Evolutionary conservation across 2,797 vertebrate genomes (phyloP), one percentile per base, ranked within the genome.

Genomic region (Zenarchopterus dispar): DNA sequence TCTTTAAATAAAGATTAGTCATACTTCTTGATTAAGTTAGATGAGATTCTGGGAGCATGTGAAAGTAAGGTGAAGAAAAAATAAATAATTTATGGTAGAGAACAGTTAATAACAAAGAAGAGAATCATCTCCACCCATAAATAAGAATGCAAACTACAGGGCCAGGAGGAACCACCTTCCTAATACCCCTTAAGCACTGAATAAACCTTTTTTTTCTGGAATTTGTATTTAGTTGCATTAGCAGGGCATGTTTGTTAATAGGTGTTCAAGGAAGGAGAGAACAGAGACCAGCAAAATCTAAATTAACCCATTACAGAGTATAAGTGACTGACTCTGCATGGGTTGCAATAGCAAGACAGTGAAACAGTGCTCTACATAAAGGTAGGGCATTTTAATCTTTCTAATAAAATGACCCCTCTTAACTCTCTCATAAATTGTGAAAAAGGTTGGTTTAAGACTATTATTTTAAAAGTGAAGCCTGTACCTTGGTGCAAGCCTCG

Each of bases 191-290:
- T 3, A 46, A 74, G 56, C 17, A 24, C 56, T 55, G 67, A 70
- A 60, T 77, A 72, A 84, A 64, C 79, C 66, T 43, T 63, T 52
- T 71, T 36, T 36, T 36, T 10, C 9, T 36, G 5, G 33, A 62
- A 60, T 67, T 48, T 80, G 75, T 77, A 63, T 76, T 78, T 62
- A 54, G 63, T 84, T 84, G 75, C 76, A 79, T 77, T 85, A 88
- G 86, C 78, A 86, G 69, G 50, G 50, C 52, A 33, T 66, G 67
- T 82, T 82, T 82, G 71, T 82, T 88, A 82, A 80, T 82, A 84
- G 78, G 66, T 71, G 70, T 84, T 86, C 77, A 67, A 65, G 56
- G 77, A 58, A 28, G 62, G 67, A 5, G 10, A 22, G 68, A 67
- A 69, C 81, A 77, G 66, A 70, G 70, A 68, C 52, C 48, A 8